phyloP scores from a whole-genome alignment of 2,797 vertebrate genomes.

The Fistularia tabacaria region DNA sequence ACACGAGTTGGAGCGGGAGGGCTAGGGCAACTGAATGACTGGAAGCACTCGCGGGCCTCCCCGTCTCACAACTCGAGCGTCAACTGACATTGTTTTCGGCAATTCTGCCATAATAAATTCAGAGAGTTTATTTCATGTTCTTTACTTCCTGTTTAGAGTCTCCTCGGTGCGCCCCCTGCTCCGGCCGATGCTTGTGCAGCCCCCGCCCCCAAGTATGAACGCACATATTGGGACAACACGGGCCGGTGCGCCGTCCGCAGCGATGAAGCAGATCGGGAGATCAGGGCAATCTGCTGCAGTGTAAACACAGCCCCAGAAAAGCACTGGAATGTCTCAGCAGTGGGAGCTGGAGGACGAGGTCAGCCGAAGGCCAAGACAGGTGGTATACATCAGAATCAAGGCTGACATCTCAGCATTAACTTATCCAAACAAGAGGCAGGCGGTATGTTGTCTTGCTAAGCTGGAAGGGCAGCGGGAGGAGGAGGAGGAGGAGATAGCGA shows the following conservation, averaged over 20 bases:
- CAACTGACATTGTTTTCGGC: too few species aligned
- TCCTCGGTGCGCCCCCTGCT: too few species aligned
- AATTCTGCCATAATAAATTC: too few species aligned
- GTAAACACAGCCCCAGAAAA: slow-evolving; percentile 78
- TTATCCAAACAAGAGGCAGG: slow-evolving; percentile 78
- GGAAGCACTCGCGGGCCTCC: slow-evolving; percentile 31
- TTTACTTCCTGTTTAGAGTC: not conserved
- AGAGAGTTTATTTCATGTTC: not conserved
- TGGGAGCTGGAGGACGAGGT: slow-evolving; percentile 76
- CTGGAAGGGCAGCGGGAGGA: slow-evolving; percentile 33
- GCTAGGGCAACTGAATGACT: slow-evolving; percentile 51
- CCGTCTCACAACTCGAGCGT: not conserved
- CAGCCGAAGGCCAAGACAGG: slow-evolving; percentile 78
- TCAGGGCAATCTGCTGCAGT: slow-evolving; percentile 64
- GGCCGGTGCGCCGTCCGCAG: slow-evolving; percentile 16
- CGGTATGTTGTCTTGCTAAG: slow-evolving; percentile 50
- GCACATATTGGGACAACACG: slow-evolving; percentile 4
- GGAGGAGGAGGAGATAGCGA: slow-evolving; percentile 39
- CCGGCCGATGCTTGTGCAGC: not conserved
- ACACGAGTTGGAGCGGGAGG: slow-evolving; percentile 61
- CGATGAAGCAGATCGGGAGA: slow-evolving; percentile 45
- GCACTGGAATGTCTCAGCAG: slow-evolving; percentile 78
- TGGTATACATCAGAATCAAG: slow-evolving; percentile 78
- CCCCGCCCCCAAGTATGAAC: not conserved
- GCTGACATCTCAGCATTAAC: slow-evolving; percentile 78